These are phyloP conservation scores for Gymnocypris eckloni DNA, from an alignment of 2,797 vertebrate species.

Conservation along the genomic window DNA sequence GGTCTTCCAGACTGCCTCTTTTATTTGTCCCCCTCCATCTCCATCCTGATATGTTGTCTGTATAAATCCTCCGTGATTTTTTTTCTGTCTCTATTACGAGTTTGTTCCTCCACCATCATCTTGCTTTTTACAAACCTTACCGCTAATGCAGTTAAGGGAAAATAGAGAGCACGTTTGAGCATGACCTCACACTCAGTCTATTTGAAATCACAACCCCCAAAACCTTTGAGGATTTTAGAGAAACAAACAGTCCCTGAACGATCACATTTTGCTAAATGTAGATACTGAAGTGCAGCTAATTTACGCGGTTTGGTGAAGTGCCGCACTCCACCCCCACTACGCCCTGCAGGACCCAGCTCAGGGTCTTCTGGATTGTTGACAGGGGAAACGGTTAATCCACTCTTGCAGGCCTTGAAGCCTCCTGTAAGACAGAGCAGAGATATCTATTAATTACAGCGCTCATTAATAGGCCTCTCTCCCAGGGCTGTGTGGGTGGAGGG, in stretches of 20 bases:
- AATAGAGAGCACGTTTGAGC: conserved; percentile 60
- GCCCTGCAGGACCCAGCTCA: conserved; percentile 74
- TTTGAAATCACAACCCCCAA: conserved; percentile 64
- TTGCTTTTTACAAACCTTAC: conserved; percentile 36
- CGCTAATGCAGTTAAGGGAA: conserved; percentile 24
- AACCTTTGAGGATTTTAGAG: conserved; percentile 74
- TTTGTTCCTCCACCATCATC: conserved; percentile 34
- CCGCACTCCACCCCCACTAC: conserved; percentile 37
- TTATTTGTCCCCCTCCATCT: conserved; percentile 58
- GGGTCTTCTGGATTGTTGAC: conserved; percentile 76
- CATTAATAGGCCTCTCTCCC: conserved; percentile 87
- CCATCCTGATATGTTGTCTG: conserved; percentile 46
- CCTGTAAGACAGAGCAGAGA: conserved; percentile 85
- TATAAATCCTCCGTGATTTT: conserved; percentile 46
- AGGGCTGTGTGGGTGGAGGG: conserved; percentile 66
- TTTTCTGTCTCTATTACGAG: conserved; percentile 23
- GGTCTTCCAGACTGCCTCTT: conserved; percentile 63
- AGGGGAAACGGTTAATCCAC: conserved; percentile 77
- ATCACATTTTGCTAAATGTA: conserved; percentile 82
- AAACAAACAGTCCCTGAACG: conserved; percentile 74
- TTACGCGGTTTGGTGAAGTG: conserved; percentile 80
- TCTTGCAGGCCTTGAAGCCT: conserved; percentile 78
- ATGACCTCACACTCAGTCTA: background rate
- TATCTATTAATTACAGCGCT: conserved; percentile 93
- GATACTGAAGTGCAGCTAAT: conserved; percentile 80